phyloP scores from a whole-genome alignment of 2,113 vertebrate genomes.

The Vulpes ferrilata region DNA sequence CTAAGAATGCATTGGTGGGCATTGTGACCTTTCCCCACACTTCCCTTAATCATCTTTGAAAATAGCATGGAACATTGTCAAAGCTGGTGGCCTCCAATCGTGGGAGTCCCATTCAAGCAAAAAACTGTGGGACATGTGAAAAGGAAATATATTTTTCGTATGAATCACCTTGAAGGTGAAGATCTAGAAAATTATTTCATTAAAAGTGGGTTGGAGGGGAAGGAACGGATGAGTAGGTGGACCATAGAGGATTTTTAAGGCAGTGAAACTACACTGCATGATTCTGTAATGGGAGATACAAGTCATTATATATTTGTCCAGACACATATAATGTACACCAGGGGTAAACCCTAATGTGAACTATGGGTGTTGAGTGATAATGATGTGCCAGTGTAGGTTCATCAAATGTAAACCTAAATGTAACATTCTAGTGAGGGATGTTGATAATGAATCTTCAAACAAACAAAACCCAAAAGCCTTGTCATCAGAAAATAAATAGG shows the following conservation, averaged over 20 bases:
- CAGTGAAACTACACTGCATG: not conserved
- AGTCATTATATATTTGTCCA: not conserved
- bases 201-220: not conserved
- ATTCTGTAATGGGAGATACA: not conserved
- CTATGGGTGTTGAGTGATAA: not conserved
- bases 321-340: not conserved
- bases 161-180: not conserved
- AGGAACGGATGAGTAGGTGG: not conserved
- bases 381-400: not conserved
- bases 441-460: not conserved
- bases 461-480: not conserved
- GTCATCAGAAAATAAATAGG: conserved; percentile 3
- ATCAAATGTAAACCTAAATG: not conserved
- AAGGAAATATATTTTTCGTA: no score
- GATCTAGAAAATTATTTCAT: not conserved
- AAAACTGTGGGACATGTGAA: no score
- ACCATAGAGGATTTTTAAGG: not conserved
- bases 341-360: not conserved
- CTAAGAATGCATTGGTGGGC: no score
- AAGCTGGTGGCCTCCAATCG: no score
- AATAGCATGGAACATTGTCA: no score
- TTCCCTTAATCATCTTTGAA: no score
- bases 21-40: no score
- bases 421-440: not conserved
- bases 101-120: no score